phyloP scores from a whole-genome alignment of 2,113 vertebrate genomes.

The Barnardius zonarius region DNA sequence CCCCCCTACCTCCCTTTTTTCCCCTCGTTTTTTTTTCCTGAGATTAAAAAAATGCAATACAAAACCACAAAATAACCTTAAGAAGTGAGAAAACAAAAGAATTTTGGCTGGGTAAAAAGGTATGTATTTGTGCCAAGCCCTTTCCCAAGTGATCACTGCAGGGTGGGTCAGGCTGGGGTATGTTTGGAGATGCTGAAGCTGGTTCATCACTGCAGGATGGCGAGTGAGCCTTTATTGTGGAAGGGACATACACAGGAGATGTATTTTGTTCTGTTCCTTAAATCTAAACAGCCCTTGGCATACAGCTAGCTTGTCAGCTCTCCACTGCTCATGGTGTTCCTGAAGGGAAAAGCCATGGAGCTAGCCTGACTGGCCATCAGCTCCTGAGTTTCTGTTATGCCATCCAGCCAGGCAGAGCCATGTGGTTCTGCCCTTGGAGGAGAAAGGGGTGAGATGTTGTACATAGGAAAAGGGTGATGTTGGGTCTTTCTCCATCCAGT shows the following conservation, averaged over 20 bases:
- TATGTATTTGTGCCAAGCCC: background rate
- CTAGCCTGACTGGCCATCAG: background rate
- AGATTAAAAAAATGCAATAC: background rate
- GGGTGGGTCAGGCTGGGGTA: background rate
- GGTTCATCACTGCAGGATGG: background rate
- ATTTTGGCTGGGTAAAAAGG: background rate
- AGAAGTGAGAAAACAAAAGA: background rate
- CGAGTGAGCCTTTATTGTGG: background rate
- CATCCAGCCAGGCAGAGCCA: background rate
- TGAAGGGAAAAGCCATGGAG: background rate
- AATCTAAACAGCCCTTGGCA: accelerated
- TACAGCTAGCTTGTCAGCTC: background rate
- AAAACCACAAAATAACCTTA: background rate
- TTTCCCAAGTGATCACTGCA: background rate
- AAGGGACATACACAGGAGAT: background rate
- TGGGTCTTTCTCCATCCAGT: background rate
- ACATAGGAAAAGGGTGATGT: background rate
- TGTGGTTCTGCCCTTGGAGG: background rate
- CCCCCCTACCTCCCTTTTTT: background rate
- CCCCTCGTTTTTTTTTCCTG: background rate
- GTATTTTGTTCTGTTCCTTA: background rate
- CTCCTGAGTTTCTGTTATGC: background rate
- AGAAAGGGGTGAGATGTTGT: background rate
- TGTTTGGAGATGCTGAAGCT: background rate
- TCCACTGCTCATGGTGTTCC: background rate